These are phyloP conservation scores for Parthenolecanium corni DNA, from an alignment of 2,888 invertebrate species.

Conservation along the genomic window DNA sequence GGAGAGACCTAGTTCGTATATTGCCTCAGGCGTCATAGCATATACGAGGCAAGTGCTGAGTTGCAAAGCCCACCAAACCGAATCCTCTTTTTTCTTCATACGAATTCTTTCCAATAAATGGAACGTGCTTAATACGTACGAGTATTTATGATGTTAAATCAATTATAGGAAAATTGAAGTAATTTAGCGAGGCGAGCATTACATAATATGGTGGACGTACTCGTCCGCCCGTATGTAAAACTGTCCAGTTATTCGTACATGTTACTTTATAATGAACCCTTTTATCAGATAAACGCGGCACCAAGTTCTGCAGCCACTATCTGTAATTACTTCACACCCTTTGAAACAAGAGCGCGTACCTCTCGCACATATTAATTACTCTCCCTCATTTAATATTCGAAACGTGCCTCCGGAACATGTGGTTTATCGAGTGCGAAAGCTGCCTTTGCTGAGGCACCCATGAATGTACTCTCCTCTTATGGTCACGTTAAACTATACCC, in stretches of 20 bases:
- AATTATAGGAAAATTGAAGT: constrained; percentile 22
- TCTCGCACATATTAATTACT: constrained; percentile 24
- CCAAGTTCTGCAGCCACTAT: background rate
- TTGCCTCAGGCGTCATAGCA: too few species aligned
- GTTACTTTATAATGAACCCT: constrained; percentile 24
- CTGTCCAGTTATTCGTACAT: constrained; percentile 23
- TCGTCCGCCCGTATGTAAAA: constrained; percentile 19
- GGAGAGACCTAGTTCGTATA: too few species aligned
- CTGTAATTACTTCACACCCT: constrained; percentile 25
- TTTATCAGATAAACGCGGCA: constrained; percentile 14
- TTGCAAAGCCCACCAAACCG: too few species aligned
- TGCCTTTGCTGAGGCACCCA: background rate
- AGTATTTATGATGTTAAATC: constrained; percentile 9
- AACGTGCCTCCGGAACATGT: constrained; percentile 20
- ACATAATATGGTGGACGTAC: background rate
- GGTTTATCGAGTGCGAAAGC: constrained; percentile 6
- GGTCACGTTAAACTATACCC: too few species aligned
- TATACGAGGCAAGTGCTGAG: too few species aligned
- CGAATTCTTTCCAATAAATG: too few species aligned
- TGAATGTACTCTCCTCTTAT: too few species aligned
- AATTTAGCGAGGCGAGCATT: constrained; percentile 1
- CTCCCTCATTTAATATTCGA: constrained; percentile 23
- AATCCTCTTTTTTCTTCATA: too few species aligned
- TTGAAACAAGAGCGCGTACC: constrained; percentile 24
- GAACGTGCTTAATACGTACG: too few species aligned